These are phyloP conservation scores for Eurystomus gularis DNA, from an alignment of 2,113 vertebrate species.

Conservation along the genomic window DNA sequence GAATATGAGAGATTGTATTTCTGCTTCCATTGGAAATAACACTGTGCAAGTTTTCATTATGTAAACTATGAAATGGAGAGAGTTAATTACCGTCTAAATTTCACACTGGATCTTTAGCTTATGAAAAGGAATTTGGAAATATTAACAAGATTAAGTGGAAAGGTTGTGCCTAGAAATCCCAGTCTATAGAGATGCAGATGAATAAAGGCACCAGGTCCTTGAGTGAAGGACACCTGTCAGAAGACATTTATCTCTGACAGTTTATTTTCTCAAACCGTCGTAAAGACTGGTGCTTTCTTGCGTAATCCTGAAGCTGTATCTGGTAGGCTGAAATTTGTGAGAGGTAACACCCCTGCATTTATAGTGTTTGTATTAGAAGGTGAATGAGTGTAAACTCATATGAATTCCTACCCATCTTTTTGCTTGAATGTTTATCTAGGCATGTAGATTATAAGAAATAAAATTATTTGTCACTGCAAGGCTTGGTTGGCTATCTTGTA, in stretches of 20 bases:
- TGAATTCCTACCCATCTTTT: not conserved
- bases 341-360: not conserved
- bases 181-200: not conserved
- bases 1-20: not conserved
- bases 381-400: not conserved
- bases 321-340: not conserved
- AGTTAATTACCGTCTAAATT: not conserved
- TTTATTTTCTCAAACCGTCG: not conserved
- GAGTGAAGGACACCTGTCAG: not conserved
- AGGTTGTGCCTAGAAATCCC: not conserved
- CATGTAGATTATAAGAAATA: not conserved
- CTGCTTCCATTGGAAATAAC: not conserved
- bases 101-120: not conserved
- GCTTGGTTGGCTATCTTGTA: not conserved
- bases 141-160: not conserved
- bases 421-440: not conserved
- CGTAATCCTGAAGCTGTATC: not conserved
- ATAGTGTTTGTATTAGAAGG: not conserved
- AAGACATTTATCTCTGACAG: not conserved
- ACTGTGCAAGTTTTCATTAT: not conserved
- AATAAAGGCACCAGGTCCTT: not conserved
- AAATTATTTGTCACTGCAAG: not conserved
- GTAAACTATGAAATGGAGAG: fast-evolving
- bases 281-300: not conserved
- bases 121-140: not conserved